Base-by-base conservation (phyloP, 2,113 vertebrate species). In the Sphaerodactylus townsendi region DNA sequence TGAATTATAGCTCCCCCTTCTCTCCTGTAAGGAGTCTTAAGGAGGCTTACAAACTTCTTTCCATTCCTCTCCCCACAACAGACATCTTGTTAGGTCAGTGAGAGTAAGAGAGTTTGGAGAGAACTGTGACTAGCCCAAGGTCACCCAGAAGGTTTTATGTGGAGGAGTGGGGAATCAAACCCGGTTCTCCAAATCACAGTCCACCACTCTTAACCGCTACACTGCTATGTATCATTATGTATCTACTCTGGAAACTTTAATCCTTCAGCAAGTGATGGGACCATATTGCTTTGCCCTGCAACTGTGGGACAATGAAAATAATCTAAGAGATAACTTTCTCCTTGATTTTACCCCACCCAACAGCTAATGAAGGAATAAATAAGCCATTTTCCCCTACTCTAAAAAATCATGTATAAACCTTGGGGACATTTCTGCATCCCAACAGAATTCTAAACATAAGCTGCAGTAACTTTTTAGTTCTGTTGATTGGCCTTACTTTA, bases 371-470 rank as follows among this genome's bases (percentile, higher is more conserved):
- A 50, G 56, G 1, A 44, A 15, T 53, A 77, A 5, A 77, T 53
- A 69, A 39, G 4, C 8, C 84, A 19, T 44, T 56, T 78, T 77
- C 65, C 5, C 28, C 66, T 59, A 70, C 30, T 65, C 48, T 79
- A 83, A 75, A 68, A 87, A 91, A 91, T 89, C 14, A 73, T 84
- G 53, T 68, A 28, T 88, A 85, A 89, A 84, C 4, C 25, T 41
- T 80, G 10, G 65, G 25, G 44, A 0, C 9, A 76, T 79, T 68
- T 90, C n/a, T 84, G 53, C 3, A 76, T 65, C 35, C 77, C 77
- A 53, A 73, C 3, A 70, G 10, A 91, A n/a, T 17, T 46, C 28
- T 88, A 78, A 86, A 53, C 70, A 62, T 39, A 8, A 74, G 3
- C 1, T 83, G 1, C 1, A 86, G 25, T 4, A 83, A 89, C 90